phyloP scores from a whole-genome alignment of 2,888 invertebrate species.

The Rotaria sp. region DNA sequence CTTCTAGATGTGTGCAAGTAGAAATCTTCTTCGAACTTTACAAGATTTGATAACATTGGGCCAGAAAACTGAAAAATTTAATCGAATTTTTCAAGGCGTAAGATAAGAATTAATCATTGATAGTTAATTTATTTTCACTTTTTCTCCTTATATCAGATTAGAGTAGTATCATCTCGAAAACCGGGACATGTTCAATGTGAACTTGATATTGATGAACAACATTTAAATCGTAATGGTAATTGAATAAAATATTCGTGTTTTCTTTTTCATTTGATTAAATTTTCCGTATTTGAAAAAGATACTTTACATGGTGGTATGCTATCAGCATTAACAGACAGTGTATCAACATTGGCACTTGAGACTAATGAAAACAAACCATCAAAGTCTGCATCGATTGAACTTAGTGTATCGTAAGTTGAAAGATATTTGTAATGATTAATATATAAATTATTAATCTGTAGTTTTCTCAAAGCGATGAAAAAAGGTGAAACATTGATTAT shows the following conservation, averaged over 20 bases:
- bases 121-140: not conserved
- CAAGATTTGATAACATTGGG: conserved; percentile 1
- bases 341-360: conserved; percentile 73
- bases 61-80: not conserved
- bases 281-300: conserved; percentile 55
- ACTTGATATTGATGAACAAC: conserved; percentile 24
- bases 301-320: conserved; percentile 78
- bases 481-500: conserved; percentile 72
- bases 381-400: conserved; percentile 68
- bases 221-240: conserved; percentile 19
- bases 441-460: conserved; percentile 56
- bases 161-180: not conserved
- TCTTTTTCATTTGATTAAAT: not conserved
- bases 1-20: not conserved
- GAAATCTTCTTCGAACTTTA: not conserved
- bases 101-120: not conserved
- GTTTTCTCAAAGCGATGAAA: conserved; percentile 69
- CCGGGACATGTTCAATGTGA: conserved; percentile 24
- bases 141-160: not conserved
- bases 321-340: conserved; percentile 68
- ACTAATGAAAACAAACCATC: conserved; percentile 59
- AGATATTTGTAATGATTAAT: not conserved
- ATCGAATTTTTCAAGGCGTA: conserved; percentile 15
- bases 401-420: conserved; percentile 68
- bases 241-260: too few species aligned